Base-by-base conservation (phyloP, 1,140 invertebrate species). In the Helicoverpa zea region DNA sequence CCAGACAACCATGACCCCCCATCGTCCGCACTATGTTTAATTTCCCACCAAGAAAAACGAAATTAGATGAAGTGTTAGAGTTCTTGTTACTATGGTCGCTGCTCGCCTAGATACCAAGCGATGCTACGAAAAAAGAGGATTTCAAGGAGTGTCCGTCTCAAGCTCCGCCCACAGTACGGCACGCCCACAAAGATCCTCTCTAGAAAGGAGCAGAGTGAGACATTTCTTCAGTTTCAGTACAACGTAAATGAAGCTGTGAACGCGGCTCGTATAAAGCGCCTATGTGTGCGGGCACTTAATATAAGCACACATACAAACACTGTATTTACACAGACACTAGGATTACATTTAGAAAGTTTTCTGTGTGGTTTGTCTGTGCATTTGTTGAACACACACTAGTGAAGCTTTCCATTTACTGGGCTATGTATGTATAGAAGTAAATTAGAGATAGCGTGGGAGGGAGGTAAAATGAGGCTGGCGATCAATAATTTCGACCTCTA, bases 111-210 rank as follows among this genome's bases (percentile, higher is more conserved):
- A 91, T 92, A 94, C 89, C 89, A 85, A 85, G 85, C 92, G 87
- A 92, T 90, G 91, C 61, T 56, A 68, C 75, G 54, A 94, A 94
- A 94, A 94, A 94, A 93, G 91, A 93, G 90, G 87, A 92, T 88
- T 87, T 89, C 88, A 93, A 94, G 92, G 92, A 93, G 91, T 93
- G 92, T 93, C 92, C 87, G 86, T 89, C 83, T 89, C 47, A 86
- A 83, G 91, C 92, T 81, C 90, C 93, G 92, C 93, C 93, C 88
- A 84, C 79, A 64, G 18, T 59, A 64, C 74, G 91, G 75, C 88
- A 94, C 93, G 93, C 93, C 93, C 90, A 89, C 89, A 81, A 87
- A 86, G 85, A 90, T 89, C 82, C 88, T 90, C 84, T 83, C 79
- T 81, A 80, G 82, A 81, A 86, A 88, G 82, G 85, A 87, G 85